These are phyloP conservation scores for Labeo calbasu DNA, from an alignment of 2,797 vertebrate species.

Conservation along the genomic window DNA sequence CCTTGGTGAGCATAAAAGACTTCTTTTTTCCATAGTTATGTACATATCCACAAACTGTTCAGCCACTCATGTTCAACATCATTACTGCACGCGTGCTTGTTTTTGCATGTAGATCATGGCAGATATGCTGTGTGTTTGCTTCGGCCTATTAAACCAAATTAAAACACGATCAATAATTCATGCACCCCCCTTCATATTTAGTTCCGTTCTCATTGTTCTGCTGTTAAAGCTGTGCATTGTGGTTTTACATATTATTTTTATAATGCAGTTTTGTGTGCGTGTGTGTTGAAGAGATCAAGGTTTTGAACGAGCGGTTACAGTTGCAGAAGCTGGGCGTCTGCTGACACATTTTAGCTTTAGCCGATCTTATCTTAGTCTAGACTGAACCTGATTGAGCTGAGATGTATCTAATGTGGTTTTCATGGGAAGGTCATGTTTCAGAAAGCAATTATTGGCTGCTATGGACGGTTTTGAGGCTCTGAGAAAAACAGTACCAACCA, in stretches of 20 bases:
- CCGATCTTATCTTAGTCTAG: neutral
- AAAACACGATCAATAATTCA: constrained; percentile 16
- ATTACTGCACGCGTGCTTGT: neutral
- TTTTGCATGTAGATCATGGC: neutral
- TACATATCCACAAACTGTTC: too few relatives aligned
- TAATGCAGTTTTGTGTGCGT: neutral
- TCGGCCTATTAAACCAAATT: neutral
- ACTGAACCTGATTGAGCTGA: too few relatives aligned
- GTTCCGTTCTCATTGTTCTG: neutral
- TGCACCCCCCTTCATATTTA: neutral
- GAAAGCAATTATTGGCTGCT: neutral
- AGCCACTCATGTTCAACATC: too few relatives aligned
- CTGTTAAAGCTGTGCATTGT: neutral
- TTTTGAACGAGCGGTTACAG: neutral
- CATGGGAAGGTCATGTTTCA: neutral
- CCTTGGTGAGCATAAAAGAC: neutral
- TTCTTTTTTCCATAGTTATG: too few relatives aligned
- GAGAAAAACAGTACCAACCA: neutral
- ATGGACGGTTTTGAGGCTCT: neutral
- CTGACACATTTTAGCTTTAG: neutral
- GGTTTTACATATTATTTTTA: neutral
- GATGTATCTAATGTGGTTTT: constrained; percentile 8
- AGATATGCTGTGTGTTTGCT: neutral
- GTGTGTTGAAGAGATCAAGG: neutral
- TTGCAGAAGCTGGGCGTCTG: neutral